Base-by-base conservation (phyloP, 1,140 invertebrate species). In the Diplogasteroides magnus region DNA sequence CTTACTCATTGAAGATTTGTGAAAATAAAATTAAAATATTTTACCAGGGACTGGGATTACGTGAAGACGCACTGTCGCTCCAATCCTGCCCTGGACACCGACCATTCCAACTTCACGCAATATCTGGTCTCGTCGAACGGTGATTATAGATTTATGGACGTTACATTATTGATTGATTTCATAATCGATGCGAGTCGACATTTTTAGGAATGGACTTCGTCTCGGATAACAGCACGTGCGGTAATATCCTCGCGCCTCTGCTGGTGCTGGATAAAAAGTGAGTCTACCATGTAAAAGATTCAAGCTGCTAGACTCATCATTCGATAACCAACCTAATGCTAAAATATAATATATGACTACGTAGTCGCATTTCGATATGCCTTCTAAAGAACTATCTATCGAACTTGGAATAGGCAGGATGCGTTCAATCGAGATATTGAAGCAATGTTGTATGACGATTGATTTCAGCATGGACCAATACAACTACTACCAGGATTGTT, bases 401-500 rank as follows among this genome's bases (percentile, higher is more conserved):
- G n/a, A n/a, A n/a, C n/a, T n/a, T n/a, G n/a, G n/a, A n/a, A n/a
- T n/a, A n/a, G n/a, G n/a, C n/a, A n/a, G n/a, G n/a, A n/a, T n/a
- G n/a, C n/a, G n/a, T n/a, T n/a, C n/a, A n/a, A n/a, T n/a, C n/a
- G n/a, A 56, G 6, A 19, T n/a, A 26, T 58, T 3, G 25, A 2
- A 13, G 37, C 26, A n/a, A 15, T 66, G 14, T 6, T 61, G 15
- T 26, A 3, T 26, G 32, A n/a, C 64, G 19, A 2, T 25, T 13
- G 37, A 27, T 25, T 25, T 29, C 59, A 64, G 67, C 15, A 64
- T 73, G 15, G 71, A 73, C 28, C 71, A 68, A 27, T 73, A 73
- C 72, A 73, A 73, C 70, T 73, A 64, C 64, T 73, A 73, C 37
- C 67, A 73, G 61, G 72, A 73, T 26, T 73, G 72, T 56, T 73